Percentiles rank a stretch among this genome's conserved stretches.
These are phyloP conservation scores for Acanthisitta chloris DNA, from an alignment of 2,113 vertebrate species.

Conservation along the genomic window DNA sequence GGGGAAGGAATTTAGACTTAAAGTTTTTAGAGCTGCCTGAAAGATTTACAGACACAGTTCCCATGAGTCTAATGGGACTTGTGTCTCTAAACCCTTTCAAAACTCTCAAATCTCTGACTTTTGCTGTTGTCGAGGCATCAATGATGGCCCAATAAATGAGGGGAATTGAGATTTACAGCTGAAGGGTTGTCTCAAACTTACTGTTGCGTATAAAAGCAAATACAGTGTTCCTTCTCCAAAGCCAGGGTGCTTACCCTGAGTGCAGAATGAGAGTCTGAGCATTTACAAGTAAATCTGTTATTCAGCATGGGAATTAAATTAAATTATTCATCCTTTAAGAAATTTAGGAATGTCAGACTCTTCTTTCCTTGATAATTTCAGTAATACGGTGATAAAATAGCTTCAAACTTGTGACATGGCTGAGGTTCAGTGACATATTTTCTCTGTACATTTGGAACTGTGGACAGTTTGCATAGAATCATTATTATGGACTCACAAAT, in stretches of 20 bases:
- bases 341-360: conserved; percentile 10
- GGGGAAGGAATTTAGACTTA: neutral
- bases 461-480: neutral
- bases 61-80: neutral
- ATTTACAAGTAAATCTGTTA: conserved; percentile 61
- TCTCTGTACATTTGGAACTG: neutral
- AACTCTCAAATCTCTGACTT: conserved; percentile 16
- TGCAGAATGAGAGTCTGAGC: conserved; percentile 13
- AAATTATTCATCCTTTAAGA: conserved; percentile 64
- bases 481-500: neutral
- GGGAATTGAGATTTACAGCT: conserved; percentile 17
- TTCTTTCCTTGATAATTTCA: neutral
- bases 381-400: neutral
- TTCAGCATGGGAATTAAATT: conserved; percentile 11
- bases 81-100: conserved; percentile 9
- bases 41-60: neutral
- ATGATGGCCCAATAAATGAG: neutral
- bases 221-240: neutral
- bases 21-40: neutral
- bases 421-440: neutral
- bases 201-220: conserved; percentile 30
- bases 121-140: neutral
- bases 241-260: conserved; percentile 10
- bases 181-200: conserved; percentile 32
- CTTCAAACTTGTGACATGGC: neutral